A percentile compares a stretch with the other conserved stretches of the same genome.
Conservation (phyloP, 2,113 vertebrate species). For the Hepsetus odoe region DNA sequence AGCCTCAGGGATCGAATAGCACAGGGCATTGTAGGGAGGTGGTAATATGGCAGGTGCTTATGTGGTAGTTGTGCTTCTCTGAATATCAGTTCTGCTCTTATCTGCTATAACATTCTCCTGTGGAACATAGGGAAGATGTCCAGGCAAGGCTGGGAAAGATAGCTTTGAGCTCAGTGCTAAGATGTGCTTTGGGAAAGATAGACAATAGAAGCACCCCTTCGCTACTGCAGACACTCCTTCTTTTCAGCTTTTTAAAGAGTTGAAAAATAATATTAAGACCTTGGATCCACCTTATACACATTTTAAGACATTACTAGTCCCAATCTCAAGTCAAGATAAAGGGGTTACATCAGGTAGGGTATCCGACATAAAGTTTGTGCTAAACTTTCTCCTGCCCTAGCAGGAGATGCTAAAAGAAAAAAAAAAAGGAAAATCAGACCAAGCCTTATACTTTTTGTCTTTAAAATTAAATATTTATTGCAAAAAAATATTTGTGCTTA, state of each 20-base stretch:
- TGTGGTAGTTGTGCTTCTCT: conserved; percentile 9
- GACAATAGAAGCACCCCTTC: conserved; percentile 3
- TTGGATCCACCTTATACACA: too few relatives aligned
- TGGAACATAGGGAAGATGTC: neutral
- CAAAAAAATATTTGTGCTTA: too few relatives aligned
- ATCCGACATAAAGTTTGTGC: too few relatives aligned
- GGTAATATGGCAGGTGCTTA: conserved; percentile 44
- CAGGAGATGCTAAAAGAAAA: too few relatives aligned
- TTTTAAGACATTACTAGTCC: too few relatives aligned
- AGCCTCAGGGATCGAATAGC: conserved; percentile 30
- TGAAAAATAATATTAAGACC: neutral
- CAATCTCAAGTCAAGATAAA: too few relatives aligned
- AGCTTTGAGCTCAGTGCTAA: neutral
- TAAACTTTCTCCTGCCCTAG: too few relatives aligned
- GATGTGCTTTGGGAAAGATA: neutral
- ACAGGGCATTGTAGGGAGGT: conserved; percentile 33
- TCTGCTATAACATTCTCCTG: conserved; percentile 22
- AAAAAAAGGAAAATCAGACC: too few relatives aligned
- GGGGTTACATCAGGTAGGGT: too few relatives aligned
- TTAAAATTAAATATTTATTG: too few relatives aligned
- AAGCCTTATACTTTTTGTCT: too few relatives aligned
- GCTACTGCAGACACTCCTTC: neutral
- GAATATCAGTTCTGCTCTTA: conserved; percentile 34
- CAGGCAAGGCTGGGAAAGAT: neutral
- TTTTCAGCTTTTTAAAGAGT: neutral